Evolutionary conservation across 2,113 vertebrate genomes (phyloP), one percentile per base, ranked within the genome.

Genomic region (Apteryx owenii): DNA sequence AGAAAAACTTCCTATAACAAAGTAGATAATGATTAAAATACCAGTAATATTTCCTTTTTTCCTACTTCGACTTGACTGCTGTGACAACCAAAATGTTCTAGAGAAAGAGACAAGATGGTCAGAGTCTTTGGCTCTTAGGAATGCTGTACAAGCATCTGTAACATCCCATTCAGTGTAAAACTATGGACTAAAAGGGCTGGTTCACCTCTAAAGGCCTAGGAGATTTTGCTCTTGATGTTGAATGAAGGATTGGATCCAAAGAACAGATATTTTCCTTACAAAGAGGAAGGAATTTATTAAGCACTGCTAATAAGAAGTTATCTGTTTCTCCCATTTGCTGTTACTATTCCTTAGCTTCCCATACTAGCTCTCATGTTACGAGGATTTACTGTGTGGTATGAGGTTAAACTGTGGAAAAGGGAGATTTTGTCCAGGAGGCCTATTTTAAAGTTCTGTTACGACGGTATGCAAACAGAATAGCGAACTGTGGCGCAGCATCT

Each of bases 1-100:
- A 97, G 73, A 95, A 83, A 91, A 97, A 81, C 81, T 89, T 94
- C 53, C 82, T 71, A 17, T 88, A 94, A 83, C 21, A 75, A 86
- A 85, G 71, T 4, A 81, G 20, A 29, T 58, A 87, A 22, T 72
- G 79, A 82, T 33, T 87, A 60, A 76, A 94, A 79, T 73, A 29
- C 72, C 62, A 56, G 19, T 85, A 80, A 73, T 79, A 73, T 94
- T 94, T 95, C 73, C 54, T 85, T 88, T 69, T 42, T 91, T 58
- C 50, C 42, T 56, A 46, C n/a, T 95, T 86, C 56, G 53, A 2
- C 58, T 42, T 83, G 70, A 72, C 33, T 66, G 38, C 48, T 3
- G 2, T 85, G 65, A 88, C 53, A 92, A 85, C 9, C 3, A 76
- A 70, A 78, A 44, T 68, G 31, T 54, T 94, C 64, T 46, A 36